Evolutionary conservation across 2,113 vertebrate genomes (phyloP).

Genomic region (Syngnathus floridae): DNA sequence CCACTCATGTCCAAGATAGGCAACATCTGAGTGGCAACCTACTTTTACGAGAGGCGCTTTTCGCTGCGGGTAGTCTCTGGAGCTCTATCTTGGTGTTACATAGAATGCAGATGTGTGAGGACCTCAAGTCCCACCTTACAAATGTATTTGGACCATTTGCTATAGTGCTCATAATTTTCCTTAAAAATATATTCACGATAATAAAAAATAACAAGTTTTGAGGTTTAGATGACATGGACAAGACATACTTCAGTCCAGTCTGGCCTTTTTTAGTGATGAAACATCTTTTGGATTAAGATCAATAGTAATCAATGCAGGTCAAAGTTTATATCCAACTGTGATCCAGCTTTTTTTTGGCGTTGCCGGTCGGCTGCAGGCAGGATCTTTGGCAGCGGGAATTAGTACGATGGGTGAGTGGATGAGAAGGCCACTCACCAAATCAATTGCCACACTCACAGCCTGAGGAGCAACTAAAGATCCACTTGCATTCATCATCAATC

Average conservation of each 20-base stretch:
- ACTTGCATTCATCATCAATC: constrained; percentile 37
- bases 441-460: constrained; percentile 48
- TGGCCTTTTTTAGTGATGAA: constrained; percentile 30
- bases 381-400: constrained; percentile 38
- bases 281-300: constrained; percentile 43
- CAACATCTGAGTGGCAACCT: constrained; percentile 54
- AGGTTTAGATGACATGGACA: neutral
- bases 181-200: no score
- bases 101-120: constrained; percentile 2
- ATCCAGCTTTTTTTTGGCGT: constrained; percentile 32
- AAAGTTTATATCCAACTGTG: constrained; percentile 33
- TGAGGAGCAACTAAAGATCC: constrained; percentile 32
- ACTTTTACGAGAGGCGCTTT: constrained; percentile 53
- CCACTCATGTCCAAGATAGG: constrained; percentile 36
- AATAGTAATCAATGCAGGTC: constrained; percentile 43
- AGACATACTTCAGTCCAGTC: neutral
- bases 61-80: constrained; percentile 38
- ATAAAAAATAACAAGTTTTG: no score
- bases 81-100: constrained; percentile 3
- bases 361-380: constrained; percentile 37
- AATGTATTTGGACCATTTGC: constrained; percentile 22
- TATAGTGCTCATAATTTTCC: constrained; percentile 5
- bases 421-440: constrained; percentile 38
- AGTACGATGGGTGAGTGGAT: neutral
- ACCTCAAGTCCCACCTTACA: constrained; percentile 18